A percentile compares a stretch with the other conserved stretches of the same genome.
Evolutionary conservation across 1,140 invertebrate species (phyloP).

Genomic region (Neotoxoptera formosana): DNA sequence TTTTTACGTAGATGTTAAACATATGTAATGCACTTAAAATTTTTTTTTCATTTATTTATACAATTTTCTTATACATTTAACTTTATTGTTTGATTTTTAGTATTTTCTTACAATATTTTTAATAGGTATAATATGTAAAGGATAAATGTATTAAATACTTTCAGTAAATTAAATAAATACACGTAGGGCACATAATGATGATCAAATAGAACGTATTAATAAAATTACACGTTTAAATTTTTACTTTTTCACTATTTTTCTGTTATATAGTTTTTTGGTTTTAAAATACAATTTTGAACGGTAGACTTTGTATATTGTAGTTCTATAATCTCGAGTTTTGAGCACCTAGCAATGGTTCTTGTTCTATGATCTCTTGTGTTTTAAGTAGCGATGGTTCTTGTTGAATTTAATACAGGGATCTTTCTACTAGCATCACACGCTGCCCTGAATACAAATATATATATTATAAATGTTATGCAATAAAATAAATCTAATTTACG

Average conservation of each 20-base stretch:
- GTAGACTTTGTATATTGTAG: not conserved
- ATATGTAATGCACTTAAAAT: not conserved
- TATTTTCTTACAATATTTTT: not conserved
- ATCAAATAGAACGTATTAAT: not conserved
- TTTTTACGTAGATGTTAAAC: not conserved
- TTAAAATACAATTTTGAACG: not conserved
- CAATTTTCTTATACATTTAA: too few relatives aligned
- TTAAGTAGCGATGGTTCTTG: not conserved
- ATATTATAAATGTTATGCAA: not conserved
- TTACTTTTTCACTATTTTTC: not conserved
- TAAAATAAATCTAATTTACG: constrained; percentile 48
- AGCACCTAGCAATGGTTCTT: not conserved
- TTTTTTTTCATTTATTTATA: not conserved
- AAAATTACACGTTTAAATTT: not conserved
- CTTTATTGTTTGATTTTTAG: not conserved
- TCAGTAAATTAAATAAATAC: not conserved
- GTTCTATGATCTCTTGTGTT: constrained; percentile 19
- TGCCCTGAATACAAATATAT: not conserved
- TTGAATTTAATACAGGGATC: not conserved
- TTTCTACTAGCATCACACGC: not conserved
- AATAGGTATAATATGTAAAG: not conserved
- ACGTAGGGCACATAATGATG: not conserved
- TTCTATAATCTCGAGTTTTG: constrained; percentile 27
- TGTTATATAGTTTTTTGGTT: not conserved
- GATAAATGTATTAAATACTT: not conserved